Base-by-base conservation (phyloP, 2,113 vertebrate genomes). In the Piaya cayana region DNA sequence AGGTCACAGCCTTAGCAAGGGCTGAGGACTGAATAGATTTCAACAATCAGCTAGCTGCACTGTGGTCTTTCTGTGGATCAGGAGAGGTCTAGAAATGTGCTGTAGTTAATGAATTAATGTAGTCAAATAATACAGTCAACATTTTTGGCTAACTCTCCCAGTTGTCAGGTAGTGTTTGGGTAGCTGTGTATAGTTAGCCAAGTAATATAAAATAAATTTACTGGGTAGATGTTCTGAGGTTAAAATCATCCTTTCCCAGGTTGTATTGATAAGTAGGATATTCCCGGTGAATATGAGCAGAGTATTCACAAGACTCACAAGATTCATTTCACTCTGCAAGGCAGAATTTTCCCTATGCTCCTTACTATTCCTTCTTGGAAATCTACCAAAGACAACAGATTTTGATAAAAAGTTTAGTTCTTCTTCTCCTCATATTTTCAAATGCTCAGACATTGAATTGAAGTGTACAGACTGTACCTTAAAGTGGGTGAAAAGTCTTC, bases 401-500 rank as follows among this genome's bases (percentile, higher is more conserved):
- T 76, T 74, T 85, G 36, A 27, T 49, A 70, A 63, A 79, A 86
- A 22, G 7, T 74, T 93, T 15, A 56, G 4, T 15, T 82, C 27
- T 69, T 74, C 27, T 69, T 74, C 22, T 65, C 72, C 47, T 80
- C 70, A 6, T 25, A 42, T 53, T 62, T 76, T 67, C 22, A 78
- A 82, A 80, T 26, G 8, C 4, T 11, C 17, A 52, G 20, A 50
- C 42, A 69, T 87, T 65, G 26, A 34, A 37, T 13, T 80, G 68
- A 82, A 86, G 50, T 1, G 0, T 32, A 65, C 3, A 43, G 43
- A 62, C 65, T 0, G 2, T 56, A 32, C 36, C n/a, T 78, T 65
- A 67, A 87, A 59, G 52, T 67, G 45, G 7, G 11, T 45, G 43
- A 87, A 88, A 91, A 65, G 0, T 42, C 64, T 91, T 83, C 36